phyloP scores from a whole-genome alignment of 2,113 vertebrate genomes.

The Helogale parvula region DNA sequence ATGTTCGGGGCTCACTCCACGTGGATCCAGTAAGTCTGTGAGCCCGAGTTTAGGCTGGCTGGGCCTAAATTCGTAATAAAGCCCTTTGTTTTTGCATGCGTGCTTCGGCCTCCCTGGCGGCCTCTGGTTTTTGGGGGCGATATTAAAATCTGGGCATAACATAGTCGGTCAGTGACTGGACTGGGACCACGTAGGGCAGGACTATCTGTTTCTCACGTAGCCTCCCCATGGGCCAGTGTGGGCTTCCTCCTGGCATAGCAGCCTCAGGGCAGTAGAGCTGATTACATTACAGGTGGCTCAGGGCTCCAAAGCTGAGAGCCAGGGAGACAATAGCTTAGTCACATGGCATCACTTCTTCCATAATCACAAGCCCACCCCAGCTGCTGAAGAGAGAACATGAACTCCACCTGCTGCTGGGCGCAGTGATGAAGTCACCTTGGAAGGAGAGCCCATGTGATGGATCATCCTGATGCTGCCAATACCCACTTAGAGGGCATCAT shows the following conservation, averaged over 20 bases:
- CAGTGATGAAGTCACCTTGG: background rate
- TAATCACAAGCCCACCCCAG: background rate
- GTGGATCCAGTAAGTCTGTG: too few relatives aligned
- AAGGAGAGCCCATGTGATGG: background rate
- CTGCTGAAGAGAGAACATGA: background rate
- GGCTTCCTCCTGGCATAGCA: background rate
- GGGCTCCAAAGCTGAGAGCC: background rate
- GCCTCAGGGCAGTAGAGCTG: too few relatives aligned
- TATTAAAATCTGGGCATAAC: too few relatives aligned
- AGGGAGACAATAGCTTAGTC: background rate
- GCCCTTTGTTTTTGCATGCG: too few relatives aligned
- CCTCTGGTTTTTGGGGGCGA: too few relatives aligned
- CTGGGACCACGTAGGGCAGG: background rate
- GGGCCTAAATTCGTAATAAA: too few relatives aligned
- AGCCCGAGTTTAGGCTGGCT: too few relatives aligned
- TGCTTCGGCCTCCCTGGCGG: too few relatives aligned
- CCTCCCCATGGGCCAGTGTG: background rate
- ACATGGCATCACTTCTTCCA: background rate
- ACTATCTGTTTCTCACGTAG: background rate
- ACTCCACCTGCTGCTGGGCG: background rate
- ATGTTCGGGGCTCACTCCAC: too few relatives aligned
- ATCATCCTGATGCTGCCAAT: background rate
- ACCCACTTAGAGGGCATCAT: background rate
- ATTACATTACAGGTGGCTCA: background rate
- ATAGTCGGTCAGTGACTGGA: background rate